Evolutionary conservation across 1,140 invertebrate species (phyloP).

Genomic region (Dryas iulia): DNA sequence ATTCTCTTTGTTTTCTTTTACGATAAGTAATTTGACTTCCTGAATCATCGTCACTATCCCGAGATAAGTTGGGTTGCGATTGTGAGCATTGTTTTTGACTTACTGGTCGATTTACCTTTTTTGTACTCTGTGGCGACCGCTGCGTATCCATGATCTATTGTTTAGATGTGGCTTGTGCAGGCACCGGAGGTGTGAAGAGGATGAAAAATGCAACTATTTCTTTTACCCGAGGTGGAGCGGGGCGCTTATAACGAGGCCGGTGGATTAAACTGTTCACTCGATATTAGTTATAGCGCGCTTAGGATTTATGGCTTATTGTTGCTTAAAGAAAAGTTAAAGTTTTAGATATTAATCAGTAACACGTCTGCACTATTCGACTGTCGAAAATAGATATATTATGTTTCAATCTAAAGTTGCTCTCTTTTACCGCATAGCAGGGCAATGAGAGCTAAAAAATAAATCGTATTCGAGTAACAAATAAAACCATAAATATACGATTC

Average conservation of each 20-base stretch:
- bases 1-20: too few relatives aligned
- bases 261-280: constrained; percentile 11
- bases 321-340: background rate
- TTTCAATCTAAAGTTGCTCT: too few relatives aligned
- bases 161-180: constrained; percentile 9
- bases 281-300: constrained; percentile 10
- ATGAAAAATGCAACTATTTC: too few relatives aligned
- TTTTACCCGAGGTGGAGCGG: constrained; percentile 10
- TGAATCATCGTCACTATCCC: too few relatives aligned
- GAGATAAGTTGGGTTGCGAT: constrained; percentile 11
- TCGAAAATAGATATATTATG: too few relatives aligned
- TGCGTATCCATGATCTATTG: constrained; percentile 14
- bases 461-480: too few relatives aligned
- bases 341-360: background rate
- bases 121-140: constrained; percentile 16
- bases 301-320: constrained; percentile 12
- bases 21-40: too few relatives aligned
- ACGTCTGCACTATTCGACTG: background rate
- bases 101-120: constrained; percentile 17
- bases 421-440: too few relatives aligned
- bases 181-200: constrained; percentile 8
- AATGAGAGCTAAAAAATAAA: too few relatives aligned
- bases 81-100: constrained; percentile 12
- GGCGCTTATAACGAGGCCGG: constrained; percentile 11
- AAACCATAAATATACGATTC: too few relatives aligned